Evolutionary conservation across 2,888 invertebrate species (phyloP).

Genomic region (Callimorpha dominula): DNA sequence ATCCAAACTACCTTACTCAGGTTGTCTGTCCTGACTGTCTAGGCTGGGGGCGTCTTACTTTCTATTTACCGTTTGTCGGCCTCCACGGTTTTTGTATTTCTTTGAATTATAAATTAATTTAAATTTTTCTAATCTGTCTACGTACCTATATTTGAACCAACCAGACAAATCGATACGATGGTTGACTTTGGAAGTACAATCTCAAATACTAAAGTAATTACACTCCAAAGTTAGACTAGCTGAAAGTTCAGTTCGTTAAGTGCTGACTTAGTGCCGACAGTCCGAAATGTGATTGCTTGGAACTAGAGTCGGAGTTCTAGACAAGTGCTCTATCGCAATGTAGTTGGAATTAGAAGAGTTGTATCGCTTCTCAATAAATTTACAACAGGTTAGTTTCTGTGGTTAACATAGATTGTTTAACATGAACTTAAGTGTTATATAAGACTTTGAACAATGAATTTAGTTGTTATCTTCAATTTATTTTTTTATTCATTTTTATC

Average conservation of each 20-base stretch:
- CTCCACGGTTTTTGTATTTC: no score
- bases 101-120: not conserved
- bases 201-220: not conserved
- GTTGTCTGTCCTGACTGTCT: no score
- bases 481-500: no score
- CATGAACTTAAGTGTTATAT: no score
- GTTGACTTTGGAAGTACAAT: not conserved
- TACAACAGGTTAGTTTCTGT: no score
- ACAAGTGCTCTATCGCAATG: not conserved
- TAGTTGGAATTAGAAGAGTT: not conserved
- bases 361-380: no score
- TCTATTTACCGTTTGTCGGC: no score
- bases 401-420: no score
- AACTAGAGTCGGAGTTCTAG: not conserved
- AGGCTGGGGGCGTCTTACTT: no score
- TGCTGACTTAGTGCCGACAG: not conserved
- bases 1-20: no score
- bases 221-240: not conserved
- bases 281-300: not conserved
- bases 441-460: no score
- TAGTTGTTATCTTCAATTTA: no score
- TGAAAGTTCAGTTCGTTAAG: not conserved
- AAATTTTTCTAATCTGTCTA: not conserved
- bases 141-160: not conserved
- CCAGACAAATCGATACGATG: not conserved